phyloP scores from a whole-genome alignment of 2,888 invertebrate genomes.

The Acrocyrtus sp. region DNA sequence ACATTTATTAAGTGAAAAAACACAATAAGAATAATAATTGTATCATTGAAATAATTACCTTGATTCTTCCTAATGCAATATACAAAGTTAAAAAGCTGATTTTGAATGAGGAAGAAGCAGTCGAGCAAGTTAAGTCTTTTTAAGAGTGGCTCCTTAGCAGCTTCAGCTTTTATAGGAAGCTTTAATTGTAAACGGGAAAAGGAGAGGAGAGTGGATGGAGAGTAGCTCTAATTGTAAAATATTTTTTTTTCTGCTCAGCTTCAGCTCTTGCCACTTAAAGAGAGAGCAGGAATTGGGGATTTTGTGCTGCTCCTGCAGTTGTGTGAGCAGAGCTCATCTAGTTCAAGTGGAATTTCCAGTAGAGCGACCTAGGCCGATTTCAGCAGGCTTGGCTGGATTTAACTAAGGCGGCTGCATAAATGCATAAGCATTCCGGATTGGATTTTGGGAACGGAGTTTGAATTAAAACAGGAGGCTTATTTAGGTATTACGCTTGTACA shows the following conservation, averaged over 20 bases:
- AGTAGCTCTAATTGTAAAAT: too few species aligned
- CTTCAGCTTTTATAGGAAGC: not conserved
- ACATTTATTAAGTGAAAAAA: constrained; percentile 6
- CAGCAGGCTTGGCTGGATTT: constrained; percentile 1
- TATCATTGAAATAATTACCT: constrained; percentile 52
- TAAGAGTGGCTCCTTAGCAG: not conserved
- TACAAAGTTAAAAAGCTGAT: not conserved
- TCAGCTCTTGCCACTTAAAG: not conserved
- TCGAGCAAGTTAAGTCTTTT: not conserved
- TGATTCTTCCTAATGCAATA: too few species aligned
- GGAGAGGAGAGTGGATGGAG: too few species aligned
- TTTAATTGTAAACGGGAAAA: too few species aligned
- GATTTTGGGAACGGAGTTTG: not conserved
- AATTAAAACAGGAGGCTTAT: not conserved
- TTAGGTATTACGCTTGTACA: not conserved
- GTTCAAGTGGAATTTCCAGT: constrained; percentile 44
- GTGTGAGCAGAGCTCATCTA: not conserved
- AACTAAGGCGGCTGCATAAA: not conserved
- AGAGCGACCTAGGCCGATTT: constrained; percentile 9
- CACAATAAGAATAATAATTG: constrained; percentile 38
- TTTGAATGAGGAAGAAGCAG: not conserved
- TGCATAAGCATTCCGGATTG: too few species aligned
- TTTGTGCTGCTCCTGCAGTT: not conserved
- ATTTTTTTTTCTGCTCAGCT: too few species aligned
- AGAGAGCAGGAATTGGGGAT: not conserved